Evolutionary conservation across 2,888 invertebrate species (phyloP).

Genomic region (Pyrrhia umbra): DNA sequence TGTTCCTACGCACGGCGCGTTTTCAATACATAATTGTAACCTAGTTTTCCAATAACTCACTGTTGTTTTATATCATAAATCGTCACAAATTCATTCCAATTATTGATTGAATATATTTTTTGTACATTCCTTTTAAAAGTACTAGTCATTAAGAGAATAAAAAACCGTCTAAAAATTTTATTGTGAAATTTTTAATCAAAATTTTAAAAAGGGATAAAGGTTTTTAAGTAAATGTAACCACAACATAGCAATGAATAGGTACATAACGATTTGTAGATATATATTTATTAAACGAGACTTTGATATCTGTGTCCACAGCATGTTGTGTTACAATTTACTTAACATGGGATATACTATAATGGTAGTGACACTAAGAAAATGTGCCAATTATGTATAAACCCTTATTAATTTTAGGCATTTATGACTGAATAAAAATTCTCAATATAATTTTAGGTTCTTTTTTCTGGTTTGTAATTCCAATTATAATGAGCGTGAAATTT

Average conservation of each 20-base stretch:
- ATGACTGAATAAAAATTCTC: conserved; percentile 68
- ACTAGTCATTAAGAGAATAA: conserved; percentile 70
- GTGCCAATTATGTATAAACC: conserved; percentile 69
- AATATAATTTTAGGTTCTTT: conserved; percentile 61
- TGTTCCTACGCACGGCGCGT: conserved; percentile 62
- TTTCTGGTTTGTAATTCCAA: conserved; percentile 63
- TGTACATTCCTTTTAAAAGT: conserved; percentile 68
- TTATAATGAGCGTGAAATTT: conserved; percentile 55
- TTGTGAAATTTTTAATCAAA: conserved; percentile 50
- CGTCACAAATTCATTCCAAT: conserved; percentile 65
- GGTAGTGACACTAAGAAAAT: conserved; percentile 65
- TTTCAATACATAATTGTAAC: conserved; percentile 47
- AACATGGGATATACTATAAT: conserved; percentile 44
- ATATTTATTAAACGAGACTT: conserved; percentile 43
- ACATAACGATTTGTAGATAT: conserved; percentile 47
- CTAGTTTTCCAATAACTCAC: conserved; percentile 35
- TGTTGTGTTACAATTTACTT: conserved; percentile 59
- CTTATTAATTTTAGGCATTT: conserved; percentile 66
- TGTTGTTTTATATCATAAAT: conserved; percentile 40
- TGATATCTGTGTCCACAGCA: conserved; percentile 26
- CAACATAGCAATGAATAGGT: conserved; percentile 42
- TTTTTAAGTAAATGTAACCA: conserved; percentile 53
- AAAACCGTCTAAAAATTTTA: conserved; percentile 51
- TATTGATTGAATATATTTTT: conserved; percentile 59
- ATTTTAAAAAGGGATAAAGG: conserved; percentile 34